Conservation (phyloP, 2,113 vertebrate genomes). For the Pituophis catenifer region DNA sequence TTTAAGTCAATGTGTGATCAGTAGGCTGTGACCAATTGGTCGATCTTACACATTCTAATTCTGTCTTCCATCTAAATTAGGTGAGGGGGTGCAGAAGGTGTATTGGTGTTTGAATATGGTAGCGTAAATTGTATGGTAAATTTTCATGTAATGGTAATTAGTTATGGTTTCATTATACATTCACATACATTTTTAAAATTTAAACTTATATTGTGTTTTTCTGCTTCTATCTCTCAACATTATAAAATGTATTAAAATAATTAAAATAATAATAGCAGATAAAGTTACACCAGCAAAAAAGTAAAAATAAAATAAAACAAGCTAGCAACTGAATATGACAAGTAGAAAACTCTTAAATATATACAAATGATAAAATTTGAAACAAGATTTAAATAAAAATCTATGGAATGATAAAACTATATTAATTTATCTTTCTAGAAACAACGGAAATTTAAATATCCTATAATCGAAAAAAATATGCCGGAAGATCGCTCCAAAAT, state of each 20-base stretch:
- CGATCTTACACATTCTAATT: not conserved
- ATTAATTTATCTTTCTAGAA: slow-evolving; percentile 55
- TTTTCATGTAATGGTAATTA: not conserved
- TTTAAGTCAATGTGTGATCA: not conserved
- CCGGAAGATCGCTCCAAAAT: slow-evolving; percentile 90
- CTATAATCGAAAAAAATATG: slow-evolving; percentile 65
- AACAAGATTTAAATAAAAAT: not conserved
- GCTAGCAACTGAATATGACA: not conserved
- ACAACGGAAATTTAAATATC: slow-evolving; percentile 73
- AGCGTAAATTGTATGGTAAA: not conserved
- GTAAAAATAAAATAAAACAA: not conserved
- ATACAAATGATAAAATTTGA: not conserved
- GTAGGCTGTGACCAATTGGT: not conserved
- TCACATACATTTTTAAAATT: not conserved
- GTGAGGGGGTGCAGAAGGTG: not conserved
- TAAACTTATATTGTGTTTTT: not conserved
- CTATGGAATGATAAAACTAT: not conserved
- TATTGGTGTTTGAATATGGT: not conserved
- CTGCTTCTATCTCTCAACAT: not conserved
- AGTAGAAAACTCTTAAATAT: not conserved
- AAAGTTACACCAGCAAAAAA: not conserved
- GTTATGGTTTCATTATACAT: not conserved
- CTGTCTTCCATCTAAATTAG: not conserved
- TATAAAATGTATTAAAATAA: not conserved
- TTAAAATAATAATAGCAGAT: not conserved